These are phyloP conservation scores for Rhingia campestris DNA, from an alignment of 2,888 invertebrate species.

Conservation along the genomic window DNA sequence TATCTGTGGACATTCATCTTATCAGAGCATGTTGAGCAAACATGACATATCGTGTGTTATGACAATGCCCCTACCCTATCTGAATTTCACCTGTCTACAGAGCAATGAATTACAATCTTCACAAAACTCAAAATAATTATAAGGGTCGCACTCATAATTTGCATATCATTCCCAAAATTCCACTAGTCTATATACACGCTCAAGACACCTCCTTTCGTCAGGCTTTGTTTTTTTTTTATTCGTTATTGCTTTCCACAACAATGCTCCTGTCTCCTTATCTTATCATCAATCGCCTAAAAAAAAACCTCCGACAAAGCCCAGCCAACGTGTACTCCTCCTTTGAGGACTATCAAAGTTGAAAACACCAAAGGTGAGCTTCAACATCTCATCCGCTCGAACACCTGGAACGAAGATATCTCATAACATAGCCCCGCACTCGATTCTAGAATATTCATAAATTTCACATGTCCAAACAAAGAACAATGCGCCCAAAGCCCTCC, in stretches of 20 bases:
- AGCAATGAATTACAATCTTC: neutral
- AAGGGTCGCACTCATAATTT: slow-evolving; percentile 8
- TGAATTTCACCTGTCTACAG: neutral
- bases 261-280: slow-evolving; percentile 57
- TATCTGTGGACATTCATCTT: too few relatives aligned
- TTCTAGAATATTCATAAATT: slow-evolving; percentile 71
- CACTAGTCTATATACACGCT: slow-evolving; percentile 25
- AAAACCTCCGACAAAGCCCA: slow-evolving; percentile 25
- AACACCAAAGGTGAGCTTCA: slow-evolving; percentile 70
- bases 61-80: too few relatives aligned
- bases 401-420: slow-evolving; percentile 63
- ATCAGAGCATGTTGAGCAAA: too few relatives aligned
- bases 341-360: slow-evolving; percentile 52
- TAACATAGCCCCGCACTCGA: slow-evolving; percentile 50
- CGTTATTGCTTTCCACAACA: slow-evolving; percentile 60
- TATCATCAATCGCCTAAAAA: slow-evolving; percentile 27
- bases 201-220: slow-evolving; percentile 48
- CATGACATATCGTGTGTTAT: too few relatives aligned
- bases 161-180: slow-evolving; percentile 10
- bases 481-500: slow-evolving; percentile 57
- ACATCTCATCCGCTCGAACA: slow-evolving; percentile 63
- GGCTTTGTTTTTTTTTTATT: slow-evolving; percentile 1
- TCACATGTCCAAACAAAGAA: slow-evolving; percentile 72
- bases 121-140: slow-evolving; percentile 9
- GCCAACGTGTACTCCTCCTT: slow-evolving; percentile 23